These are phyloP conservation scores for Agrotis exclamationis DNA, from an alignment of 2,888 invertebrate species.

Conservation along the genomic window DNA sequence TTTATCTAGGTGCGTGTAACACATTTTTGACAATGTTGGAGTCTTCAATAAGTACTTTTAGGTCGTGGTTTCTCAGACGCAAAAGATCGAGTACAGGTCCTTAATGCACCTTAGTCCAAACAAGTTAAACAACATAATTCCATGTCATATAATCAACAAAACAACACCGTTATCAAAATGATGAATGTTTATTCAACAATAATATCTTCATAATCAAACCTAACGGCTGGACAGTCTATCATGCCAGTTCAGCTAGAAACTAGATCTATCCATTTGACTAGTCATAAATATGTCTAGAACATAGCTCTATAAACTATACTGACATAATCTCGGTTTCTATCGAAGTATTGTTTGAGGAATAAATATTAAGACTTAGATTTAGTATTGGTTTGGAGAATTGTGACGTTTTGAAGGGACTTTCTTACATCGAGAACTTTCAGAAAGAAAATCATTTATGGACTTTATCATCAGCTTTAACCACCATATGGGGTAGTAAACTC, in stretches of 20 bases:
- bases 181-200: conserved; percentile 33
- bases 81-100: no score
- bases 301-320: conserved; percentile 48
- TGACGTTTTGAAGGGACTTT: conserved; percentile 26
- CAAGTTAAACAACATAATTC: conserved; percentile 37
- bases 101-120: conserved; percentile 20
- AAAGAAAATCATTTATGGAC: no score
- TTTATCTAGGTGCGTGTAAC: no score
- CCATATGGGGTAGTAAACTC: no score
- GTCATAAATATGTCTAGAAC: conserved; percentile 49
- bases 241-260: conserved; percentile 40
- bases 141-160: not conserved
- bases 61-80: no score
- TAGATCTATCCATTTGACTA: conserved; percentile 18
- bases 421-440: not conserved
- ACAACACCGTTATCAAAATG: conserved; percentile 40
- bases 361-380: conserved; percentile 18
- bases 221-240: conserved; percentile 25
- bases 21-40: no score
- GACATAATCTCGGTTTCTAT: conserved; percentile 51
- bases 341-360: conserved; percentile 39
- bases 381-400: not conserved
- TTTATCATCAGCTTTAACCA: no score
- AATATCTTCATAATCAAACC: conserved; percentile 53
- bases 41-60: no score